Evolutionary conservation across 2,888 invertebrate species (phyloP), one percentile per base, ranked within the genome.

Genomic region (Linyphia triangularis): DNA sequence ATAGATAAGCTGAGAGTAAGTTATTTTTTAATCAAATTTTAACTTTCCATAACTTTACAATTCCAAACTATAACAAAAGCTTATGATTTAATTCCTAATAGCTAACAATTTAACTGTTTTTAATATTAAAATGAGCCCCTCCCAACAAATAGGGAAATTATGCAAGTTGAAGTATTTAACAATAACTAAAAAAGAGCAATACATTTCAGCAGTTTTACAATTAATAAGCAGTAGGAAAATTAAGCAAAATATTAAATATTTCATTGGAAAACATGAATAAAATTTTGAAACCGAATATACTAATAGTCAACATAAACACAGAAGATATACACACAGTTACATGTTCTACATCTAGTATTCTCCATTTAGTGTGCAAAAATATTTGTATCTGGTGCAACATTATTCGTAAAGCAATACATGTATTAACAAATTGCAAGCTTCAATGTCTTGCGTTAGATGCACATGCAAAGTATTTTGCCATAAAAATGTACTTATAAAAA

Each of bases 401-500:
- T n/a, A n/a, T 51, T 51, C 5, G 16, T n/a, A 51, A 51, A 51
- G n/a, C 51, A 51, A n/a, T 51, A 1, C 5, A 51, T 51, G 13
- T 13, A 16, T 51, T 51, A 51, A 51, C 51, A 51, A 51, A 51
- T 51, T 16, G 51, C 51, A 51, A 51, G 51, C 51, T 51, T 51
- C 51, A 70, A 67, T 22, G 22, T 7, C 16, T 43, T 40, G 70
- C 16, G 16, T 24, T 5, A 19, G 9, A 40, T 70, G n/a, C 43
- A n/a, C n/a, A 43, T 43, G 26, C 69, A 24, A 16, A 22, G 13
- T 51, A 26, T 24, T 16, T 4, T 16, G 43, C 43, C 22, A 70
- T 43, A 43, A 61, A 70, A 43, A 70, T 6, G 28, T 37, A 24
- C 43, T 70, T 70, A 70, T n/a, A 70, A 70, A 70, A 70, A 43